Conservation (phyloP, 2,113 vertebrate genomes). For the Thunnus maccoyii region DNA sequence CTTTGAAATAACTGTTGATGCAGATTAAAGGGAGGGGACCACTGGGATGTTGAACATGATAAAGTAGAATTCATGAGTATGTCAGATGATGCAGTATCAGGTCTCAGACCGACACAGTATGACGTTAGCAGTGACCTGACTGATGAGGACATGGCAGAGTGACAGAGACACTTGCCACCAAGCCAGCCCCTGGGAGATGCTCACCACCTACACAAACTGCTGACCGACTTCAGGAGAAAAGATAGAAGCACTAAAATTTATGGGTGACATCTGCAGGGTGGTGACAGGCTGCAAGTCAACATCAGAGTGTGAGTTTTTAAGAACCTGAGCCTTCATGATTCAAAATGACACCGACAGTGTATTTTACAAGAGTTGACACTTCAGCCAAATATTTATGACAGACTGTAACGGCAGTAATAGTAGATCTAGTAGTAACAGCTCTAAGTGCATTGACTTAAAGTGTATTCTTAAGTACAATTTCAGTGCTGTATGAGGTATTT, state of each 20-base stretch:
- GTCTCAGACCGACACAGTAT: constrained; percentile 16
- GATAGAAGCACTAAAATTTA: constrained; percentile 13
- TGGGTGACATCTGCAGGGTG: constrained; percentile 33
- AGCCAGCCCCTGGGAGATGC: constrained; percentile 16
- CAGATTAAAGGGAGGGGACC: background rate
- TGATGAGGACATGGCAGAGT: constrained; percentile 41
- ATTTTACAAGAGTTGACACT: constrained; percentile 38
- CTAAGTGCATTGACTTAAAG: background rate
- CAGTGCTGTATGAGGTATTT: background rate
- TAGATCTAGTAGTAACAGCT: background rate
- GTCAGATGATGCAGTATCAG: background rate
- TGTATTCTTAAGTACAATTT: background rate
- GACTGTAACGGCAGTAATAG: background rate
- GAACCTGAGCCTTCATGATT: constrained; percentile 39
- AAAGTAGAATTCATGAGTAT: background rate
- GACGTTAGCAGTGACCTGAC: constrained; percentile 51
- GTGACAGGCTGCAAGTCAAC: constrained; percentile 56
- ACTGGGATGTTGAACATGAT: background rate
- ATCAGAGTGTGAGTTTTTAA: constrained; percentile 43
- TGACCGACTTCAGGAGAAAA: constrained; percentile 23
- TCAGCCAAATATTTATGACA: constrained; percentile 33
- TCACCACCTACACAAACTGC: constrained; percentile 11
- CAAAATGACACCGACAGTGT: constrained; percentile 49
- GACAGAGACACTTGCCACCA: constrained; percentile 43
- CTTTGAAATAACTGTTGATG: constrained; percentile 1